These are phyloP conservation scores for Cladorhizidae sp. DNA, from an alignment of 37 sponge, comb jelly and placozoan species.

Conservation along the genomic window DNA sequence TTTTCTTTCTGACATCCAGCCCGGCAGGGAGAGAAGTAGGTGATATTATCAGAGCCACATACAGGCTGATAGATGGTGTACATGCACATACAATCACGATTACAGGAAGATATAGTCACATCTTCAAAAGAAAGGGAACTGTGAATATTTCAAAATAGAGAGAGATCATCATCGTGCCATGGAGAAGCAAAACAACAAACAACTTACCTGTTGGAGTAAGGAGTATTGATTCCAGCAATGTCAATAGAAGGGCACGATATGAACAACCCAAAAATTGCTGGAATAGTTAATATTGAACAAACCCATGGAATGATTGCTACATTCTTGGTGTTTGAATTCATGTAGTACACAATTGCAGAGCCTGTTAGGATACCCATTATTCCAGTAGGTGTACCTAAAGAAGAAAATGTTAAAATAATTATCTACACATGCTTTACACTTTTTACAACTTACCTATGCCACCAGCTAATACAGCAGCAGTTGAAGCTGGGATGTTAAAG, in stretches of 20 bases:
- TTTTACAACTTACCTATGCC: slow-evolving; percentile 28
- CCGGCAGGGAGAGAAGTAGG: slow-evolving; percentile 55
- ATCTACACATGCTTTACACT: not conserved
- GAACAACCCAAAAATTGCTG: slow-evolving; percentile 23
- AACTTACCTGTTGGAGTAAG: slow-evolving; percentile 3
- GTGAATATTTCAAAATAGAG: not conserved
- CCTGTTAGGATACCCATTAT: slow-evolving; percentile 20
- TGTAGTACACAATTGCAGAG: slow-evolving; percentile 11
- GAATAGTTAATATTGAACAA: slow-evolving; percentile 12
- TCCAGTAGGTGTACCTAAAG: slow-evolving; percentile 40
- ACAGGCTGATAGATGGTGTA: slow-evolving; percentile 51
- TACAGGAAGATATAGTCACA: slow-evolving; percentile 28
- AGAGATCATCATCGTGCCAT: not conserved
- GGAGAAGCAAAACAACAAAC: not conserved
- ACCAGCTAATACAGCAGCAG: slow-evolving; percentile 43
- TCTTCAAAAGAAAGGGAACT: not conserved
- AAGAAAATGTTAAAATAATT: too few species aligned
- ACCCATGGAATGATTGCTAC: slow-evolving; percentile 40
- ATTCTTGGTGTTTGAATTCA: slow-evolving; percentile 30
- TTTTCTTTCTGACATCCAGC: slow-evolving; percentile 17
- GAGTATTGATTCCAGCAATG: slow-evolving; percentile 33
- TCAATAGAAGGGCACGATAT: slow-evolving; percentile 12
- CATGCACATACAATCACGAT: slow-evolving; percentile 35
- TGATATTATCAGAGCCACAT: slow-evolving; percentile 56
- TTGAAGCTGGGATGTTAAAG: slow-evolving; percentile 53